phyloP scores from a whole-genome alignment of 2,888 invertebrate genomes.

The Lasius platythorax region DNA sequence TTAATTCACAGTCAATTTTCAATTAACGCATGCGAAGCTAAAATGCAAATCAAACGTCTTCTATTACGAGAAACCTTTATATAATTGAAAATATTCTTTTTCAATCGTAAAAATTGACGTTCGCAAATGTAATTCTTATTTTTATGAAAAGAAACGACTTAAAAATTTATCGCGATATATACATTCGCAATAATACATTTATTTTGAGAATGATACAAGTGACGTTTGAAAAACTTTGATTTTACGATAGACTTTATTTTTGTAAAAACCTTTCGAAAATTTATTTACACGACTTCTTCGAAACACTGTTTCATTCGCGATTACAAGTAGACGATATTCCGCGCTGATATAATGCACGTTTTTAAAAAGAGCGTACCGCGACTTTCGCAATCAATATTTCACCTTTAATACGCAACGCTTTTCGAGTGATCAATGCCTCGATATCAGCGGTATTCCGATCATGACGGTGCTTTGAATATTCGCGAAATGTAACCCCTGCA shows the following conservation, averaged over 20 bases:
- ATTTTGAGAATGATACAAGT: neutral
- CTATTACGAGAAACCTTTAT: conserved; percentile 5
- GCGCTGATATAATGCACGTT: too few species aligned
- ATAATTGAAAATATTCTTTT: neutral
- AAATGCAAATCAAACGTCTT: conserved; percentile 18
- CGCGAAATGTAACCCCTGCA: conserved; percentile 53
- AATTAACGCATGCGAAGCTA: conserved; percentile 9
- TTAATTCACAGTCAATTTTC: conserved; percentile 43
- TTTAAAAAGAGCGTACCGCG: neutral
- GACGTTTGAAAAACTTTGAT: neutral
- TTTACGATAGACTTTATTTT: neutral
- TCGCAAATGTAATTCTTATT: neutral
- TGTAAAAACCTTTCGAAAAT: neutral
- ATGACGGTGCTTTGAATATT: conserved; percentile 34
- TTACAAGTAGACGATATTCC: too few species aligned
- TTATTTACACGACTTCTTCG: neutral
- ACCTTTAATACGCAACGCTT: neutral
- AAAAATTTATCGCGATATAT: neutral
- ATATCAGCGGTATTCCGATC: conserved; percentile 17
- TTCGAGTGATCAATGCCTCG: neutral
- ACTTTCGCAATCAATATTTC: conserved; percentile 27
- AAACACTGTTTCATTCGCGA: too few species aligned
- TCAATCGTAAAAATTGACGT: neutral
- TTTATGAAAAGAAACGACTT: conserved; percentile 4
- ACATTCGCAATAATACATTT: neutral